Base-by-base conservation (phyloP, 2,888 invertebrate genomes). In the Ectemnius continuus region DNA sequence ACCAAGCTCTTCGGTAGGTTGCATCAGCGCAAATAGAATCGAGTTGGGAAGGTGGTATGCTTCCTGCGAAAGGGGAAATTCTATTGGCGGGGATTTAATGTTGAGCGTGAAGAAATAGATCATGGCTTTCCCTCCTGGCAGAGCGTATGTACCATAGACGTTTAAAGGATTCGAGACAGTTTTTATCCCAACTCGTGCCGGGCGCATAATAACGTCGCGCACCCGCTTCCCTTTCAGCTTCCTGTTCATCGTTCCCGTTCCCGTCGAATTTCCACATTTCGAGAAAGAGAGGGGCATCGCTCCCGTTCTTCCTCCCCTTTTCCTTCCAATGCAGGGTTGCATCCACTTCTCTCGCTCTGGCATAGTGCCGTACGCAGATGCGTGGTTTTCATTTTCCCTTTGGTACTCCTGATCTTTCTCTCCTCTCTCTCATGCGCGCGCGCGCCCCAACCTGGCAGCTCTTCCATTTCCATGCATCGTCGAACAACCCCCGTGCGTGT, bases 31-130 rank as follows among this genome's bases (percentile, higher is more conserved):
- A 16, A 8, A 16, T 52, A 14, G 5, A 52, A 52, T 52, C 52
- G 52, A 52, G 52, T 4, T 52, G 16, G 16, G n/a, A 45, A 48
- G n/a, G 1, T 14, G n/a, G 13, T 36, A 36, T 4, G 8, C 36
- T 36, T 36, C 1, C 8, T 1, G 36, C 36, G 36, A 36, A 36
- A 36, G 36, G 36, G 36, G 36, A 36, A 36, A 36, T 8, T 36
- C 8, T 36, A 36, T 36, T 11, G 36, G 36, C 36, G 36, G 36
- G 26, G 16, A 5, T 62, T 60, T 13, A 76, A 73, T 73, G 58
- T 52, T 62, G 65, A 79, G 67, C 86, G 83, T 85, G 84, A 83
- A 82, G 78, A 78, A 71, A 81, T 85, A 84, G 83, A 86, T 87
- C 85, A 83, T 65, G 6, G 56, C 57, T 57, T 72, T 67, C 56